These are phyloP conservation scores for Cepaea nemoralis DNA, from an alignment of 1,140 invertebrate species.

Conservation along the genomic window DNA sequence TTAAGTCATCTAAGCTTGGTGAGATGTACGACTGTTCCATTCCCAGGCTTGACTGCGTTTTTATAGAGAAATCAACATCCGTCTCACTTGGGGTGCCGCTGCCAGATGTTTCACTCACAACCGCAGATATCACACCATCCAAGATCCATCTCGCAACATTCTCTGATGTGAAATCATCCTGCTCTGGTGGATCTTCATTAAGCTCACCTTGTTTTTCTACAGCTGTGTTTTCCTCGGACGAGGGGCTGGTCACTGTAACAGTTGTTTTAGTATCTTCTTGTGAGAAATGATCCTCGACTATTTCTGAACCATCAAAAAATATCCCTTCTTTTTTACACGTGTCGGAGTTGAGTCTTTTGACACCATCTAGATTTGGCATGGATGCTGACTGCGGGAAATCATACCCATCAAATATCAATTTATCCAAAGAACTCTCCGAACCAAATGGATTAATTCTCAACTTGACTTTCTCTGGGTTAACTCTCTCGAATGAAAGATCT, in stretches of 20 bases:
- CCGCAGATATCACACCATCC: constrained; percentile 17
- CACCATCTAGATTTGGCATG: constrained; percentile 50
- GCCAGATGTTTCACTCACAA: not conserved
- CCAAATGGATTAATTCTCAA: constrained; percentile 70
- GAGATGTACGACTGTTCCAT: constrained; percentile 29
- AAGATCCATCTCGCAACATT: constrained; percentile 30
- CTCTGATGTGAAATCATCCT: not conserved
- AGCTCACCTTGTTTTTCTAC: not conserved
- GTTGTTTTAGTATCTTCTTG: constrained; percentile 34
- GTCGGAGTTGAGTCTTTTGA: constrained; percentile 64
- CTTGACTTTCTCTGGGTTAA: constrained; percentile 65
- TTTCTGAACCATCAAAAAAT: constrained; percentile 60
- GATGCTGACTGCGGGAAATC: constrained; percentile 49
- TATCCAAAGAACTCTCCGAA: constrained; percentile 66
- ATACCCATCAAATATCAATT: constrained; percentile 63
- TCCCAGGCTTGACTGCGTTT: not conserved
- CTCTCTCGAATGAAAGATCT: constrained; percentile 67
- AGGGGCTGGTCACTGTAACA: not conserved
- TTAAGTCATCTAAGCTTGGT: constrained; percentile 25
- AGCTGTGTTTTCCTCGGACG: constrained; percentile 2
- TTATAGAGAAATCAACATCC: not conserved
- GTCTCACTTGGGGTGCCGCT: not conserved
- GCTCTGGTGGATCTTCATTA: not conserved
- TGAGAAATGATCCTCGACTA: constrained; percentile 46
- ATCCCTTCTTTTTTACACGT: constrained; percentile 71